Base-by-base conservation (phyloP, 2,888 invertebrate genomes). In the Melieria omissa region DNA sequence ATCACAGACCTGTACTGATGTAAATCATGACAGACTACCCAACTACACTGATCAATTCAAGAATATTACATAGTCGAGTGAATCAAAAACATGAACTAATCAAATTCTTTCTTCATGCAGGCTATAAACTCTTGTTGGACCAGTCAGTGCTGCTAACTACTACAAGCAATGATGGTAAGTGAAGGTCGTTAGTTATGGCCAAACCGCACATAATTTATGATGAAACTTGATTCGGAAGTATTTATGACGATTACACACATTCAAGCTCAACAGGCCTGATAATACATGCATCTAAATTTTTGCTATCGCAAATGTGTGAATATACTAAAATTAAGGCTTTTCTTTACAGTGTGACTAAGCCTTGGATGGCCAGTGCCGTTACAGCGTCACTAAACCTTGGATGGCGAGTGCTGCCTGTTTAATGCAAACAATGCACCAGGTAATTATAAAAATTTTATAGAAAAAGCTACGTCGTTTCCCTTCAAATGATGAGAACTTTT, bases 401-500 rank as follows among this genome's bases (percentile, higher is more conserved):
- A 29, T 29, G 29, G 29, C 29, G 29, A 29, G 29, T 29, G 29
- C 29, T 29, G 29, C 2, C 29, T 29, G 29, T 29, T 29, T 29
- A 16, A 29, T 29, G 29, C 29, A 3, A 3, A 29, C 29, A 29
- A 29, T 29, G 29, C 29, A 29, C 2, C 29, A 62, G 62, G 62
- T 62, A 62, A 66, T 57, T 66, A 46, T 46, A 29, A 41, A 41
- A 12, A 29, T 44, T 46, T 12, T 46, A 44, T 41, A 29, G n/a
- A 16, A 44, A 29, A 0, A 29, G 29, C 29, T 29, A 3, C 29
- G 2, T 29, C 2, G 29, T 47, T 10, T 60, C 12, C 29, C 29
- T 41, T 10, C 12, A 74, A 70, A 76, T 82, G 80, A 82, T 82
- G 81, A 82, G 52, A 61, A 47, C 58, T 65, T 78, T 80, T 75